phyloP scores from a whole-genome alignment of 2,888 invertebrate species.

The Drosophila fungiperda region DNA sequence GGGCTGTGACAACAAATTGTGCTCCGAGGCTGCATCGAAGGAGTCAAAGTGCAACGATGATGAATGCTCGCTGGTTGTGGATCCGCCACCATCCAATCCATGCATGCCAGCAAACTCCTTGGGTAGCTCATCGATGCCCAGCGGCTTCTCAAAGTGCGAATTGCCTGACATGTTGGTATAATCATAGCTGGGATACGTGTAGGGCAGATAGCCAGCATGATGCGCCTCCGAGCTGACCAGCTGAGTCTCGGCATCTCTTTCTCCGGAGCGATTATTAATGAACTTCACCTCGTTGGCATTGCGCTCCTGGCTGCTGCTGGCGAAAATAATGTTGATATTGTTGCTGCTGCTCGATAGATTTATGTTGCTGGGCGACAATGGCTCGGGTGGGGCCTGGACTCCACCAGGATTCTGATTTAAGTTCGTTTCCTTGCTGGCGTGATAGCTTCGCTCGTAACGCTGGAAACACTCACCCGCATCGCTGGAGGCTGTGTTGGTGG shows the following conservation, averaged over 20 bases:
- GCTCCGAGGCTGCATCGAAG: constrained; percentile 83
- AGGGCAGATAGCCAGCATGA: constrained; percentile 82
- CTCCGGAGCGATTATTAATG: constrained; percentile 78
- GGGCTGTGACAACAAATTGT: constrained; percentile 81
- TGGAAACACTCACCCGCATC: constrained; percentile 74
- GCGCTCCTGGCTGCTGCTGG: constrained; percentile 78
- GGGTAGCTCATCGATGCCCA: constrained; percentile 83
- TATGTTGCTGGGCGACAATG: constrained; percentile 79
- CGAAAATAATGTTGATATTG: constrained; percentile 85
- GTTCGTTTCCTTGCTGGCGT: constrained; percentile 84
- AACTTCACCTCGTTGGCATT: constrained; percentile 85
- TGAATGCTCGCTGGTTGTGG: constrained; percentile 78
- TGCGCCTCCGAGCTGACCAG: constrained; percentile 81
- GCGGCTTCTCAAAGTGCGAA: constrained; percentile 82
- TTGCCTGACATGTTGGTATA: constrained; percentile 85
- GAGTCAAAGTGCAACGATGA: constrained; percentile 82
- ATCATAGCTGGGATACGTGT: constrained; percentile 83
- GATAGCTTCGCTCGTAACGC: constrained; percentile 69
- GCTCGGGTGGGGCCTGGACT: constrained; percentile 26
- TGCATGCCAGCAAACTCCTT: constrained; percentile 61
- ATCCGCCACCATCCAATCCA: constrained; percentile 60
- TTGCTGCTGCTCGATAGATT: constrained; percentile 84
- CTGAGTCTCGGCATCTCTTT: constrained; percentile 53
- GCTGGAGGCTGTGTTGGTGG: constrained; percentile 72
- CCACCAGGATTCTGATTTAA: constrained; percentile 81